Evolutionary conservation across 2,888 invertebrate genomes (phyloP).

Genomic region (Drosophila mulleri): DNA sequence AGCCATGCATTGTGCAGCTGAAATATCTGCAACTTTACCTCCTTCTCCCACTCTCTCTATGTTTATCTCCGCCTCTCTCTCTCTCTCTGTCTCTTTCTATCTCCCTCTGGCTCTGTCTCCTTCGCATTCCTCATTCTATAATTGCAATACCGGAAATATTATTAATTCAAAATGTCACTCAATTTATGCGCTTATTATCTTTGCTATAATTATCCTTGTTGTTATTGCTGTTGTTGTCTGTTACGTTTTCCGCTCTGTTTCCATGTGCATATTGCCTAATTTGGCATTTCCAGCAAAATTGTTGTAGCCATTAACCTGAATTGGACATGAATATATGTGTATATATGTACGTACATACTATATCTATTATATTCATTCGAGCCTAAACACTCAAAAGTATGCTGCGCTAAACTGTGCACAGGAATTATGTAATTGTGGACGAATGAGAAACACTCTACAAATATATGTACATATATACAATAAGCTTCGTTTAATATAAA

Average conservation of each 20-base stretch:
- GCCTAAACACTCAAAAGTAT: conserved; percentile 34
- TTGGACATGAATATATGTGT: conserved; percentile 6
- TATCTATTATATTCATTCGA: neutral
- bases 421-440: neutral
- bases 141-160: conserved; percentile 68
- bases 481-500: neutral
- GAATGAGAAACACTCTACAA: conserved; percentile 14
- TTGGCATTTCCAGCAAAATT: conserved; percentile 34
- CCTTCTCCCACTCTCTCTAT: neutral
- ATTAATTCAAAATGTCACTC: conserved; percentile 74
- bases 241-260: conserved; percentile 37
- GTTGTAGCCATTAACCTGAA: conserved; percentile 42
- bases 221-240: conserved; percentile 7
- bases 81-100: neutral
- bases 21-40: neutral
- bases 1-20: conserved; percentile 28
- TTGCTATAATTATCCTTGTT: conserved; percentile 24
- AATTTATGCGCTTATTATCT: conserved; percentile 65
- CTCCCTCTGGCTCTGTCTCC: neutral
- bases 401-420: conserved; percentile 17
- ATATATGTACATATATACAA: neutral
- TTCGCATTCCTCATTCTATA: conserved; percentile 28
- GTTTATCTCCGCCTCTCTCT: neutral
- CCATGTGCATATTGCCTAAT: conserved; percentile 29
- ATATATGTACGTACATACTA: neutral